phyloP scores from a whole-genome alignment of 92 coral and sea anemone genomes.

The Virgularia gustaviana region DNA sequence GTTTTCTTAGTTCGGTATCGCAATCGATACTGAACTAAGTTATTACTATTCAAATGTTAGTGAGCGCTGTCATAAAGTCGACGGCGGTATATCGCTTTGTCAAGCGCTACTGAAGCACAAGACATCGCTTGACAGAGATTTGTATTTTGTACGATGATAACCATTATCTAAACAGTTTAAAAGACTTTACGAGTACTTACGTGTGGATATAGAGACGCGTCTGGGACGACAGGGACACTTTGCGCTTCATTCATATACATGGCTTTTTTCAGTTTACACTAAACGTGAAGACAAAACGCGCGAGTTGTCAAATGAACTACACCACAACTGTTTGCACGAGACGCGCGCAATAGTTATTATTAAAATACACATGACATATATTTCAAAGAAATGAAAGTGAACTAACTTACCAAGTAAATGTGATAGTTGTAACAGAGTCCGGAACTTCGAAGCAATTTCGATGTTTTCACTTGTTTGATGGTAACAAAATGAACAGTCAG shows the following conservation, averaged over 20 bases:
- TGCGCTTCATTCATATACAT: constrained; percentile 47
- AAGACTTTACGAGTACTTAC: constrained; percentile 48
- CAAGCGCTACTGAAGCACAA: too few relatives aligned
- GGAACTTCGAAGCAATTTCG: constrained; percentile 13
- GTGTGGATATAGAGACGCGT: constrained; percentile 89
- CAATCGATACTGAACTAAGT: too few relatives aligned
- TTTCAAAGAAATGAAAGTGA: constrained; percentile 28
- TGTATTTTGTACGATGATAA: too few relatives aligned
- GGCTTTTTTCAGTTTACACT: constrained; percentile 31
- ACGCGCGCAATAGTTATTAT: not conserved
- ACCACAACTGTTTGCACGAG: constrained; percentile 10
- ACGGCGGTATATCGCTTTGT: too few relatives aligned
- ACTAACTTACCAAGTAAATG: constrained; percentile 39
- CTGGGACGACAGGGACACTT: constrained; percentile 76
- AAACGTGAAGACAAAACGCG: constrained; percentile 20
- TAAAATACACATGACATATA: not conserved
- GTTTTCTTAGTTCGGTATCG: too few relatives aligned
- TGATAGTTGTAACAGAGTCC: not conserved
- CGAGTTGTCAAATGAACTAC: constrained; percentile 2
- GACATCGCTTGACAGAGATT: too few relatives aligned
- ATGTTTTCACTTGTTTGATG: constrained; percentile 1
- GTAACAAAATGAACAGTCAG: constrained; percentile 31
- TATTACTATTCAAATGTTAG: too few relatives aligned
- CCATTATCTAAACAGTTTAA: not conserved
- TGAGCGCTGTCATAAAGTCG: too few relatives aligned